These are phyloP conservation scores for Nerophis lumbriciformis DNA, from an alignment of 2,113 vertebrate genomes.

Conservation along the genomic window DNA sequence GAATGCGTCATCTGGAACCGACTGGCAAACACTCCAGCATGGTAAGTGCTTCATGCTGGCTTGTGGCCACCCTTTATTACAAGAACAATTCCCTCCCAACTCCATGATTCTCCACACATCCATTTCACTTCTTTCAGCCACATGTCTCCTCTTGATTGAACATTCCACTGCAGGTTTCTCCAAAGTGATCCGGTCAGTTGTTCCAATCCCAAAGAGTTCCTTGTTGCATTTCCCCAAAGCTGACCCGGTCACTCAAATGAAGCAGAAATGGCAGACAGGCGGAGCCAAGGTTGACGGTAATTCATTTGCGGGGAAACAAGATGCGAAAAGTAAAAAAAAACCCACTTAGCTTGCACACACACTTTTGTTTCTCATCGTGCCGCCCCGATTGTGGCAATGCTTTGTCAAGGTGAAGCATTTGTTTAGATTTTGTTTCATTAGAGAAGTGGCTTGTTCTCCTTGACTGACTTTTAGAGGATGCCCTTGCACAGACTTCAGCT, in stretches of 20 bases:
- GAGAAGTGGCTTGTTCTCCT: slow-evolving; percentile 20
- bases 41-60: too few relatives aligned
- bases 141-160: slow-evolving; percentile 8
- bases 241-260: neutral
- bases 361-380: neutral
- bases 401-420: slow-evolving; percentile 33
- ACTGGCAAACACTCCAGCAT: too few relatives aligned
- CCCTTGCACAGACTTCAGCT: neutral
- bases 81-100: neutral
- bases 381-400: neutral
- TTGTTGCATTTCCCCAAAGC: neutral
- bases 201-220: slow-evolving; percentile 12
- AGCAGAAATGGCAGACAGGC: neutral
- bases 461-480: slow-evolving; percentile 21
- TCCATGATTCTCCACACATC: slow-evolving; percentile 4
- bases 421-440: slow-evolving; percentile 28
- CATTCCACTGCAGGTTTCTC: slow-evolving; percentile 17
- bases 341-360: neutral
- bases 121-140: slow-evolving; percentile 8
- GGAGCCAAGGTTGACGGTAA: slow-evolving; percentile 13
- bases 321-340: slow-evolving; percentile 3
- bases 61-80: neutral
- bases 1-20: too few relatives aligned
- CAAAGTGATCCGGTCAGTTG: slow-evolving; percentile 11
- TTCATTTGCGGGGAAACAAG: slow-evolving; percentile 13